phyloP scores from a whole-genome alignment of 2,797 vertebrate genomes.

The Propithecus perrieri region DNA sequence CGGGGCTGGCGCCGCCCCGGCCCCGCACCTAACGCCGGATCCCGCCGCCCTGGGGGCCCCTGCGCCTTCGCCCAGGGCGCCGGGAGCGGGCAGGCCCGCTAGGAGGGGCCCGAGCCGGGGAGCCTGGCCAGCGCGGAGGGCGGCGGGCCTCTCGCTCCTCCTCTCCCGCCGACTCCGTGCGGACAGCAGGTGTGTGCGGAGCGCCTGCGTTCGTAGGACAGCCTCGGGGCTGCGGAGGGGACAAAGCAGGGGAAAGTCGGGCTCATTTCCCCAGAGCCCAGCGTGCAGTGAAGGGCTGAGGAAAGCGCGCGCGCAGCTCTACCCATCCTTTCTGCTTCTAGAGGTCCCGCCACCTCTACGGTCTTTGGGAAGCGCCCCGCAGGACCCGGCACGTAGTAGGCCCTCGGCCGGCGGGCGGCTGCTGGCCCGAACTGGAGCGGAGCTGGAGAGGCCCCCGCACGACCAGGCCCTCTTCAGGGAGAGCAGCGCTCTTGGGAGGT shows the following conservation, averaged over 20 bases:
- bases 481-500: neutral
- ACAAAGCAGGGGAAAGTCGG: constrained; percentile 32
- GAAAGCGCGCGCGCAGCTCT: neutral
- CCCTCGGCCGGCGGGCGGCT: neutral
- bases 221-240: neutral
- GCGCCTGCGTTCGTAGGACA: neutral
- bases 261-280: neutral
- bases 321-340: neutral
- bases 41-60: neutral
- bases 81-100: neutral
- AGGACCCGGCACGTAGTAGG: neutral
- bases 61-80: neutral
- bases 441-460: neutral
- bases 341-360: neutral
- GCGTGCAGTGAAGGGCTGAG: neutral
- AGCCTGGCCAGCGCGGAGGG: neutral
- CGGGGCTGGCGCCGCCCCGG: neutral
- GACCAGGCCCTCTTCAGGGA: neutral
- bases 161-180: neutral
- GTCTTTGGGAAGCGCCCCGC: neutral
- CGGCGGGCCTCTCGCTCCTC: neutral
- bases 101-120: neutral
- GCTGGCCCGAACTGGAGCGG: neutral
- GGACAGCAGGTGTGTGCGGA: constrained; percentile 59
- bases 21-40: neutral